Conservation (phyloP, 2,888 invertebrate species). For the Clepsis dumicolana region DNA sequence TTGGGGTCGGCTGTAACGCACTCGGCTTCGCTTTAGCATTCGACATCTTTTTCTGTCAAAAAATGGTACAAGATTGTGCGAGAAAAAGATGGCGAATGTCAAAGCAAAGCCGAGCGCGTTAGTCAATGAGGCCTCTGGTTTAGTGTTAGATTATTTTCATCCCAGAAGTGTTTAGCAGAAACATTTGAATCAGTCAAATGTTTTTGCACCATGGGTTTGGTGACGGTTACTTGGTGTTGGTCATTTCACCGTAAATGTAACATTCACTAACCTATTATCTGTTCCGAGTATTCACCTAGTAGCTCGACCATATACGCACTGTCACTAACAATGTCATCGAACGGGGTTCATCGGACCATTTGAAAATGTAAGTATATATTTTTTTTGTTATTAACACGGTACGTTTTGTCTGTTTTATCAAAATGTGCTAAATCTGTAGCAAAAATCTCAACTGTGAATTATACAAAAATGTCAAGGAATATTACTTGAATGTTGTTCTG, state of each 20-base stretch:
- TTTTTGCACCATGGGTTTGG: slow-evolving; percentile 41
- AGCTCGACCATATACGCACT: slow-evolving; percentile 66
- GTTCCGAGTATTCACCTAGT: slow-evolving; percentile 78
- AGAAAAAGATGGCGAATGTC: no score
- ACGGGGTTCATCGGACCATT: slow-evolving; percentile 11
- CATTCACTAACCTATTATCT: slow-evolving; percentile 76
- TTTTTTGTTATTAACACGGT: slow-evolving; percentile 1
- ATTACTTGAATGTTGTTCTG: no score
- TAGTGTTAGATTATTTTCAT: neutral
- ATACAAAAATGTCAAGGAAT: no score
- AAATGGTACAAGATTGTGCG: no score
- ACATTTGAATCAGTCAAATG: neutral
- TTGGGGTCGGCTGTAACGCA: no score
- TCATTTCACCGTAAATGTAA: slow-evolving; percentile 47
- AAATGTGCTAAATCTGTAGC: neutral
- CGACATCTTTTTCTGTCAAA: no score
- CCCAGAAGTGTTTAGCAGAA: neutral
- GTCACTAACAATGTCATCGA: slow-evolving; percentile 60
- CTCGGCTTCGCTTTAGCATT: no score
- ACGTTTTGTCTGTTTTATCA: neutral
- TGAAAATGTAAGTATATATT: slow-evolving; percentile 27
- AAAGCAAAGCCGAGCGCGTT: no score
- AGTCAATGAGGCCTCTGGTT: no score
- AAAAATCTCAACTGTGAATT: no score
- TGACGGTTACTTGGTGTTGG: slow-evolving; percentile 71